phyloP scores from a whole-genome alignment of 2,797 vertebrate species.

The Brotula barbata region DNA sequence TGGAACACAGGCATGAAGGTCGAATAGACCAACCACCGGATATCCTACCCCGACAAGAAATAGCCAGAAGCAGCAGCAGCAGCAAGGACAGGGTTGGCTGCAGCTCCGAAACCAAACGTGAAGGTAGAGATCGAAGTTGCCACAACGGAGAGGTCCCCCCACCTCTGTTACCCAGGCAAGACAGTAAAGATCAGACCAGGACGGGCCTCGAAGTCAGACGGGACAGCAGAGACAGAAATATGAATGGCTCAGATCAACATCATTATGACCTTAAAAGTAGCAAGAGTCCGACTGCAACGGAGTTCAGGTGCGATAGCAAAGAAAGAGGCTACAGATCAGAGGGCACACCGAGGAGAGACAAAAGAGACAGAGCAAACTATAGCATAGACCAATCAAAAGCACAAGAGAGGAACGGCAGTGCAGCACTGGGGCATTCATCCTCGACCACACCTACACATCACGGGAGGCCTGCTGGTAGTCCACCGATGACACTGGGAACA shows the following conservation, averaged over 20 bases:
- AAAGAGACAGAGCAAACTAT: conserved; percentile 83
- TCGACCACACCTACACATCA: conserved; percentile 85
- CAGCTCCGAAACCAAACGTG: conserved; percentile 61
- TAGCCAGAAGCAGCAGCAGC: conserved; percentile 71
- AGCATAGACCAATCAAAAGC: conserved; percentile 88
- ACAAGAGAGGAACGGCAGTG: conserved; percentile 88
- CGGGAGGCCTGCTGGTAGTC: conserved; percentile 89
- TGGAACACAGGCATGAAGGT: conserved; percentile 73
- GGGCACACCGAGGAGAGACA: conserved; percentile 87
- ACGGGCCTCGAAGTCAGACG: conserved; percentile 71
- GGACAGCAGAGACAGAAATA: conserved; percentile 75
- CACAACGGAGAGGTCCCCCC: conserved; percentile 67
- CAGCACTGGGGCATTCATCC: conserved; percentile 82
- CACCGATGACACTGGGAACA: conserved; percentile 83
- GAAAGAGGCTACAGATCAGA: conserved; percentile 87
- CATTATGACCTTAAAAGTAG: conserved; percentile 67
- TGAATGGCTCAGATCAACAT: conserved; percentile 69
- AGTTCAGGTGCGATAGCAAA: conserved; percentile 80
- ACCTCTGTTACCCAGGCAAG: conserved; percentile 66
- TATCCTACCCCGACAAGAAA: conserved; percentile 83
- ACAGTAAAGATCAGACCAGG: conserved; percentile 80
- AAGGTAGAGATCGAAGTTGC: conserved; percentile 63
- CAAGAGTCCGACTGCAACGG: conserved; percentile 62
- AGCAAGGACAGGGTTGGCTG: conserved; percentile 61
- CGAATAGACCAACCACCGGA: conserved; percentile 76